These are phyloP conservation scores for Netelia fuscicornis DNA, from an alignment of 2,888 invertebrate genomes.

Conservation along the genomic window DNA sequence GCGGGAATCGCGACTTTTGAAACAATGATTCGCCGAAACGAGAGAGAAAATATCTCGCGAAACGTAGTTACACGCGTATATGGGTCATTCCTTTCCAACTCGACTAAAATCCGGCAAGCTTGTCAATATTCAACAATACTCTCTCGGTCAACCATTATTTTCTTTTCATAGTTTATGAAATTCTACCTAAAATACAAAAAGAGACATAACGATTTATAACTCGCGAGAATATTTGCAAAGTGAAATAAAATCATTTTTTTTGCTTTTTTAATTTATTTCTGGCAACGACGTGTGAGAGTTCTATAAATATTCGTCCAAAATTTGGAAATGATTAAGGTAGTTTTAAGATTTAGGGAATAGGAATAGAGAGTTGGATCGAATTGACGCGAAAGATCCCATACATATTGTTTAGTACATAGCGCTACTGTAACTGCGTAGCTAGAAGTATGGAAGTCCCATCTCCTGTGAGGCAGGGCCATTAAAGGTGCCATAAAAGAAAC, in stretches of 20 bases:
- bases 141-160: background rate
- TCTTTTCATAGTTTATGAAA: background rate
- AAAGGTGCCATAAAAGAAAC: conserved; percentile 80
- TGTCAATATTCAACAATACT: background rate
- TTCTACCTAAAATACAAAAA: too few relatives aligned
- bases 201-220: too few relatives aligned
- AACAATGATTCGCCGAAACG: conserved; percentile 62
- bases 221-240: background rate
- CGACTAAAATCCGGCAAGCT: background rate
- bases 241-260: background rate
- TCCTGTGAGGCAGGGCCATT: conserved; percentile 72
- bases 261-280: background rate
- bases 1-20: conserved; percentile 18
- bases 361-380: background rate
- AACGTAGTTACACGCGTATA: conserved; percentile 34
- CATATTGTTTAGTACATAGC: conserved; percentile 14
- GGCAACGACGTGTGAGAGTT: too few relatives aligned
- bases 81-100: background rate
- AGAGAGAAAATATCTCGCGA: conserved; percentile 50
- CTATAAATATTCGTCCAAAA: background rate
- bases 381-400: conserved; percentile 21
- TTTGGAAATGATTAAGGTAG: background rate
- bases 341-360: background rate
- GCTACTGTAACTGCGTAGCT: conserved; percentile 31
- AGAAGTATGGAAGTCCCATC: conserved; percentile 51